Conservation (phyloP, 2,113 vertebrate genomes). For the Astur gentilis region DNA sequence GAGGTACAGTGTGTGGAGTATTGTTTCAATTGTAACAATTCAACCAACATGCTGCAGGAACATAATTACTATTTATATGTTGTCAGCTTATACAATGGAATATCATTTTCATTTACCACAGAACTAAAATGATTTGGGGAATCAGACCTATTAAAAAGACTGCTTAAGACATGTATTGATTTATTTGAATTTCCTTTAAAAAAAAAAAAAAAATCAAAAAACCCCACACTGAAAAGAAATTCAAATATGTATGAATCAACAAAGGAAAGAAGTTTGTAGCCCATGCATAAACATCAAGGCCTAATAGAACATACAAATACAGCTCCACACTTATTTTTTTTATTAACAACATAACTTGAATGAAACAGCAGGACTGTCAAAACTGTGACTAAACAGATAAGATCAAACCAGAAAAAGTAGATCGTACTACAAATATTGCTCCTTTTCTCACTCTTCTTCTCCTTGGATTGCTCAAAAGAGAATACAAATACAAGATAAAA, state of each 20-base stretch:
- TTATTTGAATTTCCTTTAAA: neutral
- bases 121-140: neutral
- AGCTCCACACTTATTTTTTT: neutral
- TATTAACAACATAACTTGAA: neutral
- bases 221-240: neutral
- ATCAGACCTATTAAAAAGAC: neutral
- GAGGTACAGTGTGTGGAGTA: neutral
- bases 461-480: neutral
- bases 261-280: neutral
- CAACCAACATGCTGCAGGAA: neutral
- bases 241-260: neutral
- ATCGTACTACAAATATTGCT: neutral
- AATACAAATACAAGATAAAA: neutral
- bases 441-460: neutral
- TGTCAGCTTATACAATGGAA: neutral
- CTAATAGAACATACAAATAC: neutral
- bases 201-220: too few relatives aligned
- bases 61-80: neutral
- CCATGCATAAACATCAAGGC: neutral
- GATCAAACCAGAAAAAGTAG: neutral
- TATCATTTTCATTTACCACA: neutral
- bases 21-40: neutral
- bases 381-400: neutral
- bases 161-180: neutral
- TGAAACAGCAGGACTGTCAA: neutral